These are phyloP conservation scores for Eupithecia subfuscata DNA, from an alignment of 2,888 invertebrate genomes.

Conservation along the genomic window DNA sequence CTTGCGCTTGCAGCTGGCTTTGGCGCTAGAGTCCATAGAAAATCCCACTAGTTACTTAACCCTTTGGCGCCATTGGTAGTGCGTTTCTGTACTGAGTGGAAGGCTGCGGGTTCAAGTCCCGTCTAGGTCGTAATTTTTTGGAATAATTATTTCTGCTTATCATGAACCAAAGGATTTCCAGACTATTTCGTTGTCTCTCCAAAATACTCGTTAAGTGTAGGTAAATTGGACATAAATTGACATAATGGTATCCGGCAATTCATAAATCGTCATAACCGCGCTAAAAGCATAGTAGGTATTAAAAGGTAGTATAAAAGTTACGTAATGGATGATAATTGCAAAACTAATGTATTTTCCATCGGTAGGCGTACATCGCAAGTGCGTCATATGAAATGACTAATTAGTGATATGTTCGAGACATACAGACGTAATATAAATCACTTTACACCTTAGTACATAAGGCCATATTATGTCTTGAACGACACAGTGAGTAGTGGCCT, in stretches of 20 bases:
- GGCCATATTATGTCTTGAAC: neutral
- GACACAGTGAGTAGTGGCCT: neutral
- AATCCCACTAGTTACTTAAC: neutral
- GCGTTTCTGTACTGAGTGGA: neutral
- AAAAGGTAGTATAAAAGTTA: neutral
- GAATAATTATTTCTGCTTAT: neutral
- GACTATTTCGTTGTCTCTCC: neutral
- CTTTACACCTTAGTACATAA: constrained; percentile 2
- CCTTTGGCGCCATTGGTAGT: neutral
- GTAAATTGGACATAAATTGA: neutral
- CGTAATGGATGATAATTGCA: neutral
- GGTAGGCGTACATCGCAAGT: neutral
- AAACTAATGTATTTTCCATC: neutral
- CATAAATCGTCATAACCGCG: neutral
- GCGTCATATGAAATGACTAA: neutral
- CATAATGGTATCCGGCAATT: neutral
- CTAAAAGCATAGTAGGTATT: neutral
- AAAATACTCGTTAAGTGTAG: neutral
- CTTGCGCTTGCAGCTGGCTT: neutral
- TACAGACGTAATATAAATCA: constrained; percentile 7
- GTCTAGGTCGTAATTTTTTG: neutral
- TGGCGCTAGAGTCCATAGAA: neutral
- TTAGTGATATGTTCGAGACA: neutral
- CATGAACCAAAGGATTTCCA: neutral
- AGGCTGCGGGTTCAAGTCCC: neutral